These are phyloP conservation scores for Terrapene triunguis DNA, from an alignment of 2,113 vertebrate species.

Conservation along the genomic window DNA sequence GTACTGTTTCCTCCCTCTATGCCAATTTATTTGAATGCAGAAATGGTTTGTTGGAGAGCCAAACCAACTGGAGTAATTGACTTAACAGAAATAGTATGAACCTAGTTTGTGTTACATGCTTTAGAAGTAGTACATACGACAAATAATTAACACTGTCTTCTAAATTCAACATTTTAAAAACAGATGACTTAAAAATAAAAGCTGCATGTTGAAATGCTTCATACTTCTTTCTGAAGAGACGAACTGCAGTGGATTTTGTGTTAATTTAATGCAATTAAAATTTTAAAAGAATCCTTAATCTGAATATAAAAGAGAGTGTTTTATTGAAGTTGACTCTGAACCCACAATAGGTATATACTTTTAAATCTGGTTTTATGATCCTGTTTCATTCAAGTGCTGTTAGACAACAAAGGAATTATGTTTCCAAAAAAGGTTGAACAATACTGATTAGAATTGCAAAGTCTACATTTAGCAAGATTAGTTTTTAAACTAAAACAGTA, in stretches of 20 bases:
- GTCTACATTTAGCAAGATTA: constrained; percentile 66
- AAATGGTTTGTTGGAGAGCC: constrained; percentile 54
- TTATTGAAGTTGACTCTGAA: constrained; percentile 70
- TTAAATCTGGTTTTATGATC: constrained; percentile 80
- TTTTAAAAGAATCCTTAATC: constrained; percentile 71
- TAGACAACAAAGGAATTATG: constrained; percentile 76
- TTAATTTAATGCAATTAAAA: constrained; percentile 75
- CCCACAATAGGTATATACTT: constrained; percentile 74
- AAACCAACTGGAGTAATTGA: background rate
- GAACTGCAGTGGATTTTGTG: constrained; percentile 60
- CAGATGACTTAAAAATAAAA: constrained; percentile 29
- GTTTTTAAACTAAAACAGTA: constrained; percentile 68
- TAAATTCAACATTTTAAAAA: constrained; percentile 1
- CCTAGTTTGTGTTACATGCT: constrained; percentile 1
- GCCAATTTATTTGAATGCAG: constrained; percentile 37
- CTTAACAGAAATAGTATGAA: constrained; percentile 6
- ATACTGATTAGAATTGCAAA: constrained; percentile 72
- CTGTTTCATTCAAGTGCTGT: constrained; percentile 72
- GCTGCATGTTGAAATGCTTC: background rate
- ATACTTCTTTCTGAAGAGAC: constrained; percentile 48
- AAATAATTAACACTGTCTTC: constrained; percentile 39
- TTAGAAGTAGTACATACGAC: background rate
- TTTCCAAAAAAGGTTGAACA: constrained; percentile 63
- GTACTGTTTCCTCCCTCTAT: background rate
- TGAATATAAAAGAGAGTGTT: constrained; percentile 72